A percentile compares a stretch with the other conserved stretches of the same genome.
Conservation (phyloP, 2,797 vertebrate genomes). For the Spea hammondii region DNA sequence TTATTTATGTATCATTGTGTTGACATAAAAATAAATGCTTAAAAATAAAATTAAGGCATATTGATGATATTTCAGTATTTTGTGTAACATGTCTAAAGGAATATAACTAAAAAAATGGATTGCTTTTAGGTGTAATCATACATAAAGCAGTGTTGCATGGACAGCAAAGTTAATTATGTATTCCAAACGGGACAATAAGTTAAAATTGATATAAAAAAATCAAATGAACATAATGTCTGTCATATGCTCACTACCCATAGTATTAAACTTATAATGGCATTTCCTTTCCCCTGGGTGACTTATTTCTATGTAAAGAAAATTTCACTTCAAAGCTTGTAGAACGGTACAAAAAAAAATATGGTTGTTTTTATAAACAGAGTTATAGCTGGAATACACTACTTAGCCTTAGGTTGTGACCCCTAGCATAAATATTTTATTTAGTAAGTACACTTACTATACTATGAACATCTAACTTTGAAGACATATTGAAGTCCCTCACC, state of each 20-base stretch:
- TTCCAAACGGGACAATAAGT: no score
- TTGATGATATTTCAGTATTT: no score
- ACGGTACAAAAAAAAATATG: conserved; percentile 27
- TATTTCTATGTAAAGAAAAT: conserved; percentile 36
- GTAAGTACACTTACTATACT: no score
- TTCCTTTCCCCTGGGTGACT: conserved; percentile 25
- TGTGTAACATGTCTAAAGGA: neutral
- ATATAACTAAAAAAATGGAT: neutral
- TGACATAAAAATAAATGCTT: no score
- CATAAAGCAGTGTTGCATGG: no score
- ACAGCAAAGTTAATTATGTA: no score
- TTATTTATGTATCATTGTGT: no score
- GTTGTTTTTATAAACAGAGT: conserved; percentile 10
- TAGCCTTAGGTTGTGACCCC: neutral
- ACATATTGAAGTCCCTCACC: no score
- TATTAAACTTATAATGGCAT: conserved; percentile 27
- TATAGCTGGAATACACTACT: conserved; percentile 9
- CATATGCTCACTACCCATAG: neutral
- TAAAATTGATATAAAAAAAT: no score
- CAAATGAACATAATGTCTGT: neutral
- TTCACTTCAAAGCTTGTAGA: conserved; percentile 36
- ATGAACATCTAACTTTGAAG: no score
- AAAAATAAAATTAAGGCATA: no score
- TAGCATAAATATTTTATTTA: no score
- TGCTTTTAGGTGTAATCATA: neutral